Base-by-base conservation (phyloP, 2,888 invertebrate species). In the Chalcis sispes region DNA sequence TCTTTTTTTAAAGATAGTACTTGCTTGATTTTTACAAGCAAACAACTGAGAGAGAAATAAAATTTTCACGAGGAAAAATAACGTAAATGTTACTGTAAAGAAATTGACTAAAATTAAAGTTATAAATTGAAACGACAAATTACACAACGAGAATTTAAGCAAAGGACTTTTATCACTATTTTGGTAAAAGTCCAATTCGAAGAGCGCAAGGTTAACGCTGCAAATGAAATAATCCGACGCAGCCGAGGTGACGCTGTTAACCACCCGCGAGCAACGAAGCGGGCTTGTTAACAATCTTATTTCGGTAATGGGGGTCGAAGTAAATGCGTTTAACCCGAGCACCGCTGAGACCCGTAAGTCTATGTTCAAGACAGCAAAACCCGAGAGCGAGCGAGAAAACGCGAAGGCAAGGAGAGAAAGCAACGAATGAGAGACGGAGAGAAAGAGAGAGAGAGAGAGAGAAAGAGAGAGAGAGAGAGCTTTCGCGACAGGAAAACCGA, bases 391-490 rank as follows among this genome's bases (percentile, higher is more conserved):
- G 76, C 32, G 69, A 73, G 64, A 81, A 78, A 77, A 77, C 77
- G 75, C 77, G 80, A 80, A 80, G 74, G 20, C 50, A 80, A 80
- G 74, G 20, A 18, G 80, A 80, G 52, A 40, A 25, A 15, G n/a
- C n/a, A 13, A 54, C 1, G 29, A 52, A 27, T 25, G 36, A 23
- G 36, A 32, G 61, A 18, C 42, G 20, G 46, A 15, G 56, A 42
- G 56, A 23, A 56, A 42, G 54, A 7, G 18, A 50, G 40, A 42
- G 71, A 27, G 36, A 62, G 71, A 25, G 59, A 69, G 58, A 15
- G 72, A 23, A n/a, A 50, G 40, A 42, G 71, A 27, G 36, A 62
- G 71, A 25, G 59, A 69, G 58, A 15, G 72, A 23, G 67, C 75
- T 79, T n/a, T 80, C 77, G 75, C 77, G 61, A 71, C 40, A 29